phyloP scores from a whole-genome alignment of 1,140 invertebrate species.

The Aporrectodea caliginosa region DNA sequence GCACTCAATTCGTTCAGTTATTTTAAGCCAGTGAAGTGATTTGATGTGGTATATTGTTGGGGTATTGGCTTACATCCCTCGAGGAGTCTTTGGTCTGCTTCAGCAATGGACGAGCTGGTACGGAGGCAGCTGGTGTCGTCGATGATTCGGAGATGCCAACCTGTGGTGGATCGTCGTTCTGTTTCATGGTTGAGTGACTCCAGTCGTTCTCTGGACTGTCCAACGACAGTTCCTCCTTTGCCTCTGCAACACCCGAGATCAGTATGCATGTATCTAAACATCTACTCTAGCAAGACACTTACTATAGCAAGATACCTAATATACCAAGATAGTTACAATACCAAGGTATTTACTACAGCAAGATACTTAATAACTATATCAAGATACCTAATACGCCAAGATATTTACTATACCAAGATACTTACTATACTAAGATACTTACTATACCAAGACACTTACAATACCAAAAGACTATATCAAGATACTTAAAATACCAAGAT shows the following conservation, averaged over 20 bases:
- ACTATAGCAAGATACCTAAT: neutral
- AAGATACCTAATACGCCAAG: neutral
- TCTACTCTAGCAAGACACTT: no score
- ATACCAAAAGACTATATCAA: neutral
- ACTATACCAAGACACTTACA: neutral
- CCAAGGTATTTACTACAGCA: neutral
- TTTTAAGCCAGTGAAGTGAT: no score
- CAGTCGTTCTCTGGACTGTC: neutral
- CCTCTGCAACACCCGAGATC: neutral
- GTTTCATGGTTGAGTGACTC: neutral
- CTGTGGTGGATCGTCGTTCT: neutral
- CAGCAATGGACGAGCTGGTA: neutral
- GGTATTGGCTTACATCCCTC: neutral
- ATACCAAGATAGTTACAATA: neutral
- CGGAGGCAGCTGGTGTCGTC: neutral
- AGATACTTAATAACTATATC: neutral
- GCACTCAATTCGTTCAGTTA: no score
- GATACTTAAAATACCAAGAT: neutral
- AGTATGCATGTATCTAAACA: no score
- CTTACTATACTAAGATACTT: neutral
- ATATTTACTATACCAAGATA: neutral
- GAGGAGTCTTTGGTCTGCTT: neutral
- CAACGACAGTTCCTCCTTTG: neutral
- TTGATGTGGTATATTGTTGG: no score
- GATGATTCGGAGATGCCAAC: neutral